A percentile compares a stretch with the other conserved stretches of the same genome.
Conservation (phyloP, 2,797 vertebrate genomes). For the Oryzias dopingdopingensis region DNA sequence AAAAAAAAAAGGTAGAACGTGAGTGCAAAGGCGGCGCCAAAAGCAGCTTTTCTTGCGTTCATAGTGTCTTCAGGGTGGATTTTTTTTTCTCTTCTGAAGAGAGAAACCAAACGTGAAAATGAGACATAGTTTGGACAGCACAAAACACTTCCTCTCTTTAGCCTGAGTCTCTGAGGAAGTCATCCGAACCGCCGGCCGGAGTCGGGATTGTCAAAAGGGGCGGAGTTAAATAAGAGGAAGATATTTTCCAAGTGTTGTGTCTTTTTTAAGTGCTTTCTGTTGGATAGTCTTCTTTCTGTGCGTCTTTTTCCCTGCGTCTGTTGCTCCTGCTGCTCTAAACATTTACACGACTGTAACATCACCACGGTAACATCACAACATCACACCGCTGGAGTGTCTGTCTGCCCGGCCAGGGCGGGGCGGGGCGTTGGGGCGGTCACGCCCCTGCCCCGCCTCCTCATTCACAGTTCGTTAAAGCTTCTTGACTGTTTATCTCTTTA, state of each 20-base stretch:
- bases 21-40: slow-evolving; percentile 1
- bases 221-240: slow-evolving; percentile 58
- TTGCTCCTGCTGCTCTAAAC: slow-evolving; percentile 71
- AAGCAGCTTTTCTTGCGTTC: slow-evolving; percentile 29
- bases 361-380: slow-evolving; percentile 73
- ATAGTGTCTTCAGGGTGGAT: slow-evolving; percentile 52
- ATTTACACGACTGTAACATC: slow-evolving; percentile 70
- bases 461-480: slow-evolving; percentile 86
- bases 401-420: slow-evolving; percentile 5
- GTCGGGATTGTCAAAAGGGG: slow-evolving; percentile 85
- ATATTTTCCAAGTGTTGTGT: slow-evolving; percentile 46
- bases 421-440: slow-evolving; percentile 24
- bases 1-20: slow-evolving; percentile 16
- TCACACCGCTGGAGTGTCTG: slow-evolving; percentile 49
- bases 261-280: slow-evolving; percentile 82
- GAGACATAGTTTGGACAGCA: slow-evolving; percentile 44
- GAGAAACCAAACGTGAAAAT: slow-evolving; percentile 44
- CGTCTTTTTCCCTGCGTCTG: slow-evolving; percentile 38
- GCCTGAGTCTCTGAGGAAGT: slow-evolving; percentile 66
- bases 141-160: slow-evolving; percentile 56
- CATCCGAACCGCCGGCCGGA: slow-evolving; percentile 62
- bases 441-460: slow-evolving; percentile 42
- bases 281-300: slow-evolving; percentile 57
- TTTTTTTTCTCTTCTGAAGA: slow-evolving; percentile 21
- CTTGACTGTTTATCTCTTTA: slow-evolving; percentile 66